Evolutionary conservation across 2,113 vertebrate genomes (phyloP), one percentile per base, ranked within the genome.

Genomic region (Channa argus): DNA sequence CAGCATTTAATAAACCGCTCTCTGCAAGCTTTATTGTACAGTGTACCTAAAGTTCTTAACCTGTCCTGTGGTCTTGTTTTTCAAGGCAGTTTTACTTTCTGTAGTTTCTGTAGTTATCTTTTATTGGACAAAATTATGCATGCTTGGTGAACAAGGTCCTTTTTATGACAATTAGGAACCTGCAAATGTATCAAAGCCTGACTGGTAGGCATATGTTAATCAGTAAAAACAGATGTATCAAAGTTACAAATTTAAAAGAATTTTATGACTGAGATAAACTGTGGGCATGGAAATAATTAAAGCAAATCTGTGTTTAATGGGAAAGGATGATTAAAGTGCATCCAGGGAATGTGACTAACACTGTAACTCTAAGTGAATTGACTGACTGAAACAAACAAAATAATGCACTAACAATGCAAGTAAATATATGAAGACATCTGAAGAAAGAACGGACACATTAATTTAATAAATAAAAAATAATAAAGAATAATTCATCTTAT

Each of bases 221-320:
- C 58, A 77, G 47, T 61, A 14, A 39, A 73, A 87, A 74, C 69
- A 87, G 80, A 88, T 73, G 80, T 38, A 54, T 70, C 15, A 65
- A 75, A 72, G 63, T 7, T 10, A 60, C 36, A 56, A 11, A 43
- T 75, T 69, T 8, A 50, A 24, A 78, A 79, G 62, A 33, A 41
- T 38, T 54, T 71, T 8, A 66, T 37, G 24, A 24, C 24, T 15
- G 8, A 71, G n/a, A 36, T 73, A 55, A 37, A 62, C 46, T 73
- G 62, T n/a, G 77, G 39, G 24, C 53, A 58, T 34, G 14, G 54
- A 71, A 38, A 45, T 60, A 36, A 79, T 33, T n/a, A 52, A 39
- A 63, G 24, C 10, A 45, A 15, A 63, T 41, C 4, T 39, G 10
- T 44, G 53, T 38, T 39, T 51, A 53, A 24, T 45, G 52, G 39